Evolutionary conservation across 2,888 invertebrate genomes (phyloP).

Genomic region (Timema cristinae): DNA sequence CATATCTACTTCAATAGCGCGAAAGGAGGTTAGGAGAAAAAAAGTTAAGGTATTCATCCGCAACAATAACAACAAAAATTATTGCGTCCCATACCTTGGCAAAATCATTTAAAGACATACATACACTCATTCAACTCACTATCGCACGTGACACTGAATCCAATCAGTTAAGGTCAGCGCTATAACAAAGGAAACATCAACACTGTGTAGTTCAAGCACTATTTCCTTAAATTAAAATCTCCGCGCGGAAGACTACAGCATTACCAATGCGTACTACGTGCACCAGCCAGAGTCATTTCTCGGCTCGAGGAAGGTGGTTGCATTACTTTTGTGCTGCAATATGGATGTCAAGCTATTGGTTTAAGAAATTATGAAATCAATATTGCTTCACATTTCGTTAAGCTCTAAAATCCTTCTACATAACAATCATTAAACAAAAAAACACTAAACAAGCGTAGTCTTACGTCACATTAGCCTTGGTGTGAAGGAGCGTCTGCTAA

Average conservation of each 20-base stretch:
- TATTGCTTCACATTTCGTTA: neutral
- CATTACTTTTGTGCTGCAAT: no score
- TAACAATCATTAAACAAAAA: neutral
- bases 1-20: conserved; percentile 70
- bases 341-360: no score
- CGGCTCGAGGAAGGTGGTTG: neutral
- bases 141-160: conserved; percentile 28
- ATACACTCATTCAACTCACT: conserved; percentile 27
- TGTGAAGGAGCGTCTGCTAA: no score
- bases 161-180: conserved; percentile 27
- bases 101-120: neutral
- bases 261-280: conserved; percentile 26
- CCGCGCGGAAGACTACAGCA: conserved; percentile 32
- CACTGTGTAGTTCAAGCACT: conserved; percentile 30
- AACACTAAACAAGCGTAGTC: no score
- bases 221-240: conserved; percentile 34
- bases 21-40: conserved; percentile 70
- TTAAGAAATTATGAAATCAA: no score
- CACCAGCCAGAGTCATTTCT: conserved; percentile 12
- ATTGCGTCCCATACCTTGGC: conserved; percentile 16
- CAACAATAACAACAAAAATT: conserved; percentile 41
- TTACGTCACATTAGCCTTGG: no score
- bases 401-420: neutral
- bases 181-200: conserved; percentile 31
- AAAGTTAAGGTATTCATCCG: conserved; percentile 63